Base-by-base conservation (phyloP, 2,888 invertebrate species). In the Volucella bombylans region DNA sequence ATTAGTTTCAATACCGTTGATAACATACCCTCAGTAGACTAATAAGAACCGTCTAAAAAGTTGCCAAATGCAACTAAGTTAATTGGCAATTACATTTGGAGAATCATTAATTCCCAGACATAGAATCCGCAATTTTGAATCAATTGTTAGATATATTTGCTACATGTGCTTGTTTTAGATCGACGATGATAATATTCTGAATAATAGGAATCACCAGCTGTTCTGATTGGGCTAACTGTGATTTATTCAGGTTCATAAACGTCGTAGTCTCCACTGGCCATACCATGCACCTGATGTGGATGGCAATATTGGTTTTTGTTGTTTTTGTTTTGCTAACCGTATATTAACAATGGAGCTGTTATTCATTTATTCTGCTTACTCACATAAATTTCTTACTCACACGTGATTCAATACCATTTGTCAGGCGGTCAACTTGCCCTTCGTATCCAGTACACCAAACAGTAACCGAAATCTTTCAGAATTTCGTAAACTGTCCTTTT, bases 361-460 rank as follows among this genome's bases (percentile, higher is more conserved):
- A 14, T 38, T 54, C 54, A 64, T 73, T 45, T 64, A 11, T 73
- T 23, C 23, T 47, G 38, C n/a, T 18, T 18, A 45, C 45, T 54
- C 15, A 41, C 6, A 12, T 14, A 23, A 39, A 55, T 57, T 55
- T 41, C 64, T 0, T 54, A 8, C 41, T 15, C 62, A 45, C 64
- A 73, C 47, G 54, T 39, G 73, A 64, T 54, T 64, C 54, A n/a
- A 57, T 71, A 50, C 9, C 59, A 61, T 61, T 50, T 71, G 59
- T 50, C 31, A 68, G 61, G 38, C 76, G 67, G 59, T 76, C 59
- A 68, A 67, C 67, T 52, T 68, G 10, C 2, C 15, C 62, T n/a
- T 45, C 12, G 9, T 65, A 39, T 2, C 49, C 49, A 50, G 11
- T 15, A 11, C 14, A 8, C 65, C 0, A 14, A 45, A 14, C 41